phyloP scores from a whole-genome alignment of 2,113 vertebrate genomes.

The Elephas maximus region DNA sequence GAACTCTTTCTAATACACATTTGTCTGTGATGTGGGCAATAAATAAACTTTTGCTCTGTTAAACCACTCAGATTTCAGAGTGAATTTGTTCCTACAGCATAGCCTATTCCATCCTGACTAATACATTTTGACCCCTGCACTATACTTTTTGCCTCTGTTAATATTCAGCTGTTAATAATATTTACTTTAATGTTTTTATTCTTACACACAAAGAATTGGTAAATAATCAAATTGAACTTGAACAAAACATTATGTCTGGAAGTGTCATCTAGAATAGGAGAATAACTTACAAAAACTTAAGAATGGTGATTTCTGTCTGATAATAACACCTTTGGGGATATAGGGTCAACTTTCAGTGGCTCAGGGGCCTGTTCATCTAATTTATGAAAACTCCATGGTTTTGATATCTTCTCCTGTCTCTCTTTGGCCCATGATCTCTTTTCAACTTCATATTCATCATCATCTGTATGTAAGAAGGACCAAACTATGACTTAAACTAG shows the following conservation, averaged over 20 bases:
- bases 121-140: neutral
- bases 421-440: neutral
- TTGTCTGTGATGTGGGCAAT: neutral
- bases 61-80: neutral
- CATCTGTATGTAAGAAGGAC: neutral
- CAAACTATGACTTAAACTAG: neutral
- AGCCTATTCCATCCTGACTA: neutral
- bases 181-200: neutral
- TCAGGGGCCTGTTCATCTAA: neutral
- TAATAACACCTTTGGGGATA: neutral
- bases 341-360: neutral
- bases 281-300: constrained; percentile 4
- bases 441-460: neutral
- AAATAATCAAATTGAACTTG: neutral
- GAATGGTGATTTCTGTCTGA: neutral
- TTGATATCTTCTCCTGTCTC: neutral
- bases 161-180: neutral
- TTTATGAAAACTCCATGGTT: neutral
- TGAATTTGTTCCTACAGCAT: neutral
- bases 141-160: neutral
- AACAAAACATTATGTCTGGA: constrained; percentile 22
- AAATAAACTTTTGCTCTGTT: neutral
- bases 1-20: neutral
- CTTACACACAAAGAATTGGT: neutral
- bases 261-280: neutral